These are phyloP conservation scores for Phocoena phocoena DNA, from an alignment of 2,113 vertebrate species.

Conservation along the genomic window DNA sequence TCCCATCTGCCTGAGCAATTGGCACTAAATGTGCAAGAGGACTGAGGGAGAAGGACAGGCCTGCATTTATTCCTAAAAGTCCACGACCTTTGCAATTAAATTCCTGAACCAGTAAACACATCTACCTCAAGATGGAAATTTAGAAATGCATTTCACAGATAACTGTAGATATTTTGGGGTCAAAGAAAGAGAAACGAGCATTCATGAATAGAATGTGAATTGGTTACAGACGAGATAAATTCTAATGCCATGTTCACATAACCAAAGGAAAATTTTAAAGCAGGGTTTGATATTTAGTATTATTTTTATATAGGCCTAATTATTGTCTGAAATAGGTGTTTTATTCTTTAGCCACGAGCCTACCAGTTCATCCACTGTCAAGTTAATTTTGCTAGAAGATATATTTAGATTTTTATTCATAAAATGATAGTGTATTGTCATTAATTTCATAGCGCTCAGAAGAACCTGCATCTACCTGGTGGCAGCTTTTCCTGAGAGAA, in stretches of 20 bases:
- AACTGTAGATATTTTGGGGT: background rate
- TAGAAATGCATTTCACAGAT: background rate
- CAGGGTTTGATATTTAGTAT: background rate
- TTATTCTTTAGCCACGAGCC: background rate
- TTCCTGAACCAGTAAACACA: background rate
- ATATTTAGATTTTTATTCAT: background rate
- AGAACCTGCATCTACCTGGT: background rate
- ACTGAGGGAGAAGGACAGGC: background rate
- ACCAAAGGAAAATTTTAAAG: background rate
- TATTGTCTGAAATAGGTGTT: background rate
- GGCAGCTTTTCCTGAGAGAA: background rate
- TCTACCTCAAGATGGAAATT: background rate
- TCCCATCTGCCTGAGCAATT: background rate
- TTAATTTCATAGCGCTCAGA: background rate
- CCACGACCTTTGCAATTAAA: background rate
- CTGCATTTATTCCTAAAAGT: background rate
- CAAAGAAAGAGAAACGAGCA: background rate
- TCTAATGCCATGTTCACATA: background rate
- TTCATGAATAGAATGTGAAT: background rate
- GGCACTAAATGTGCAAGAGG: background rate
- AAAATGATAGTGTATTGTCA: background rate
- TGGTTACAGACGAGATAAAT: background rate
- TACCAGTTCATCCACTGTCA: background rate
- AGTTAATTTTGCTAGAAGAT: background rate
- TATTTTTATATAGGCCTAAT: background rate